Evolutionary conservation across 2,888 invertebrate genomes (phyloP), one percentile per base, ranked within the genome.

Genomic region (Dasypogon diadema): DNA sequence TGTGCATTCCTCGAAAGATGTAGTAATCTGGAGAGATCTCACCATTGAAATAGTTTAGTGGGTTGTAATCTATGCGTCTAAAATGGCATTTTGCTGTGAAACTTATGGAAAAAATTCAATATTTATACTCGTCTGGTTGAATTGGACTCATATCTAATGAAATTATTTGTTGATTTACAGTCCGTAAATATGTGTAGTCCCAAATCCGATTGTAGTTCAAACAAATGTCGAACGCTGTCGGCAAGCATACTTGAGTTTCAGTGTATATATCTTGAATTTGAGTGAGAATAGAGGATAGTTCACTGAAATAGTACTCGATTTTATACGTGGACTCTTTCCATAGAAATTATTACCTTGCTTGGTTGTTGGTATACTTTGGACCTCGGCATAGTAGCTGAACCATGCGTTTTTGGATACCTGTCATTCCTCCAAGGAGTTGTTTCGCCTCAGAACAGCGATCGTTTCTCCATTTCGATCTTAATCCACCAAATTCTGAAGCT

Each of bases 361-460:
- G 89, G 60, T 87, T 82, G 55, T 86, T 84, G 2, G 87, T 88
- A 81, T 87, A 91, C 73, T 86, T 88, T 0, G 91, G 90, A 51
- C 91, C 92, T 79, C 90, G 86, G 80, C 92, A 92, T 51, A 92
- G 80, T 10, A 92, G 83, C 84, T 88, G 89, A 68, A 89, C 82
- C 86, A 89, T 89, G 77, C 91, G 85, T 58, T 81, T 81, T 78
- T 89, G 77, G 10, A 48, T 30, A 12, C 26, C 58, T 1, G 54
- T 78, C 60, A 72, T 81, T 77, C 6, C 75, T 76, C 2, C 80
- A 80, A 51, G 81, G 72, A 74, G 48, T 14, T 78, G 55, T 12
- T 73, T 42, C 4, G 78, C 77, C 26, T 81, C 80, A 2, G 80
- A 80, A 77, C 87, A 87, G 24, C 84, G 80, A 37, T 79, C 79